Evolutionary conservation across 2,113 vertebrate genomes (phyloP).

Genomic region (Condylura cristata): DNA sequence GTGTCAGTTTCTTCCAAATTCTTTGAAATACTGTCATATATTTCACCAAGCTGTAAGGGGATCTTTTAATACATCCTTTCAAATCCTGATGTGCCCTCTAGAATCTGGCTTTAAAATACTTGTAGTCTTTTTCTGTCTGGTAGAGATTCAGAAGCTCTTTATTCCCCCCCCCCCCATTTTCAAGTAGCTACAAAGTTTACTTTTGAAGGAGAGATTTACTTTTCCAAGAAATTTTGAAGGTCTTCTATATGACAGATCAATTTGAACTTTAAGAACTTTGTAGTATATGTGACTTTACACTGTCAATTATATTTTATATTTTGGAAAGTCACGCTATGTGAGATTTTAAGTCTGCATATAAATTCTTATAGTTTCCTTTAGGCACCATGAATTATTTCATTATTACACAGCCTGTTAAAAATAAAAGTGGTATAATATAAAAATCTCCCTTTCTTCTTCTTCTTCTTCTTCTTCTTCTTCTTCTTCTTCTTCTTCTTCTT

Average conservation of each 20-base stretch:
- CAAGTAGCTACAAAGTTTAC: slow-evolving; percentile 63
- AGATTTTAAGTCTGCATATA: slow-evolving; percentile 3
- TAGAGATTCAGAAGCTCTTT: slow-evolving; percentile 3
- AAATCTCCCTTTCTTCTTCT: neutral
- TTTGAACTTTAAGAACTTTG: slow-evolving; percentile 61
- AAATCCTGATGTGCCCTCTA: slow-evolving; percentile 72
- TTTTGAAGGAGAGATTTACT: slow-evolving; percentile 67
- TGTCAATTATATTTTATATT: slow-evolving; percentile 47
- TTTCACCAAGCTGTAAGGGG: slow-evolving; percentile 70
- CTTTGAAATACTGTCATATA: slow-evolving; percentile 78
- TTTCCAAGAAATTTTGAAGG: slow-evolving; percentile 55
- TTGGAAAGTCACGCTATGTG: slow-evolving; percentile 31
- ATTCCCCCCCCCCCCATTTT: neutral
- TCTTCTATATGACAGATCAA: slow-evolving; percentile 31
- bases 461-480: neutral
- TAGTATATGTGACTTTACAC: slow-evolving; percentile 27
- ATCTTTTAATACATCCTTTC: slow-evolving; percentile 77
- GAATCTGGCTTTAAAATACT: slow-evolving; percentile 74
- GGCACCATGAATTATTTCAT: neutral
- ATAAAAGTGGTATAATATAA: neutral
- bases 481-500: neutral
- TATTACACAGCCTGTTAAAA: neutral
- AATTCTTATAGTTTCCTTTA: neutral
- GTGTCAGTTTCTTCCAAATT: slow-evolving; percentile 74
- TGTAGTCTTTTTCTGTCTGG: slow-evolving; percentile 43